Base-by-base conservation (phyloP, 1,140 invertebrate species). In the Cydia strobilella region DNA sequence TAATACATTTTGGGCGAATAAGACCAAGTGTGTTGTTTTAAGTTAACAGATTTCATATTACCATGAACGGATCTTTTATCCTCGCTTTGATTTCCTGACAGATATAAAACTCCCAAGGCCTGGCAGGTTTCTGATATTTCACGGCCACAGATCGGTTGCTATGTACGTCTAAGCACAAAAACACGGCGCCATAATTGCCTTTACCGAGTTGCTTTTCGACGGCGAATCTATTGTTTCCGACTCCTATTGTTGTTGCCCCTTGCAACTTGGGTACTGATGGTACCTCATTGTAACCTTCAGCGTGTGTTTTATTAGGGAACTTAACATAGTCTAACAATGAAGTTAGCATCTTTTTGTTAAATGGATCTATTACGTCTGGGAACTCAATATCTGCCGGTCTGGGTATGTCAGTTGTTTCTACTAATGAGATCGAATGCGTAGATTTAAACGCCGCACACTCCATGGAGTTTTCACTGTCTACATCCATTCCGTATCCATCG, bases 91-190 rank as follows among this genome's bases (percentile, higher is more conserved):
- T 94, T 91, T 97, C 96, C 82, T 96, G 94, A 77, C 95, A 95
- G 78, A 97, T 96, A 83, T 97, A 97, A 87, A 95, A 97, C 88
- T 97, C 96, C 96, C 96, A 97, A 75, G 95, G 94, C 85, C 96
- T 96, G 42, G 95, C 94, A 3, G 96, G 96, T 79, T 95, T 96
- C 89, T 97, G 96, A 82, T 96, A 95, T 88, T 97, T 97, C 13
- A 96, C 89, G 7, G 96, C 96, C 72, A 96, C 95, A 1, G 93
- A 93, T 77, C 94, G 94, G 79, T 94, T 94, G 10, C 92, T 95
- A 78, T 94, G 93, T 13, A 93, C 74, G 81, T 95, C 94, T n/a
- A 92, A 79, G 78, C 94, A 95, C 82, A 96, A 94, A 79, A 94
- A 96, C 71, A 97, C 95, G 18, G 94, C 95, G 51, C 96, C 96